Percentiles rank a stretch among this genome's conserved stretches.
Evolutionary conservation across 2,797 vertebrate genomes (phyloP).

Genomic region (Silurus aristotelis): DNA sequence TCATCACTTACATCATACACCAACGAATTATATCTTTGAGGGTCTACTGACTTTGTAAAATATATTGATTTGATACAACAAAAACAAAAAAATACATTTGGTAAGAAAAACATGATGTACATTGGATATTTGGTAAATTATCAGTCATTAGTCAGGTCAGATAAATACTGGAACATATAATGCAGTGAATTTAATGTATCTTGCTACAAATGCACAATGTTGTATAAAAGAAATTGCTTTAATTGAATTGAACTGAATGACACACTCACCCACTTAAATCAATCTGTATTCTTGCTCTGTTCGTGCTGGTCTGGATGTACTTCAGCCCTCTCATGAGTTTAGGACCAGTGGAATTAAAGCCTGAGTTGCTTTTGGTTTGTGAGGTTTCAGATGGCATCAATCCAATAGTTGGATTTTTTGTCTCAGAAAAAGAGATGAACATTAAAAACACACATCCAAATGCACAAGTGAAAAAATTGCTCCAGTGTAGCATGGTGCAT

Average conservation of each 20-base stretch:
- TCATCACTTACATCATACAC: not conserved
- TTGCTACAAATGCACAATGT: not conserved
- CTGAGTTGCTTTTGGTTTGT: not conserved
- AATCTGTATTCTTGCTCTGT: slow-evolving; percentile 15
- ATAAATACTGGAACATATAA: not conserved
- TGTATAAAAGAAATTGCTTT: not conserved
- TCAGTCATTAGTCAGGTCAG: not conserved
- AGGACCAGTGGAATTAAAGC: slow-evolving; percentile 7
- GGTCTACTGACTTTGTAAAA: not conserved
- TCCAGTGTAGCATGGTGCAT: slow-evolving; percentile 12
- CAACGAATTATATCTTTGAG: not conserved
- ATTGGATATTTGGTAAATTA: not conserved
- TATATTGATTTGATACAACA: not conserved
- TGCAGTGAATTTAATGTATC: not conserved
- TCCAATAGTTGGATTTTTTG: not conserved
- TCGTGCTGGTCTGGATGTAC: not conserved
- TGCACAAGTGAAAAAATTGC: not conserved
- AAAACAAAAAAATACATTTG: not conserved
- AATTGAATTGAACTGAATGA: not conserved
- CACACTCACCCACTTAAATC: slow-evolving; percentile 17
- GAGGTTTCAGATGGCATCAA: not conserved
- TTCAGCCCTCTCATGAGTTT: not conserved
- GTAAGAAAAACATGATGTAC: not conserved
- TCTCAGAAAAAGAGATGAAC: not conserved
- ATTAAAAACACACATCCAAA: slow-evolving; percentile 17